A percentile compares a stretch with the other conserved stretches of the same genome.
Conservation (phyloP, 2,888 invertebrate species). For the Trissoscelio sp. region DNA sequence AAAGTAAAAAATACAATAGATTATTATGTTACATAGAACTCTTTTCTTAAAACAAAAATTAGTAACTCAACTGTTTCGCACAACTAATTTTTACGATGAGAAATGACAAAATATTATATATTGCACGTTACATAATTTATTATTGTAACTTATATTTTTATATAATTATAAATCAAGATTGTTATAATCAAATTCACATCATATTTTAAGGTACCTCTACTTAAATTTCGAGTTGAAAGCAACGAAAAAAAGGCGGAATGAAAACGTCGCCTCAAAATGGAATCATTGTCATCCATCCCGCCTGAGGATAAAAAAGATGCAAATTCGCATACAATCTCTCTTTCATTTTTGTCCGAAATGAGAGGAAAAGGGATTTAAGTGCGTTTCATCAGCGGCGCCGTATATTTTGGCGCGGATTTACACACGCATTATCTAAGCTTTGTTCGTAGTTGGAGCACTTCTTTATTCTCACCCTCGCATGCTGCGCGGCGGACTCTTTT, state of each 20-base stretch:
- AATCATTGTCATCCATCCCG: conserved; percentile 47
- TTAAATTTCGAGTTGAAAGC: too few species aligned
- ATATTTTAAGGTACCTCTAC: too few species aligned
- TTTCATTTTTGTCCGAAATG: conserved; percentile 37
- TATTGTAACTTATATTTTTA: conserved; percentile 20
- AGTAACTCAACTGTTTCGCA: too few species aligned
- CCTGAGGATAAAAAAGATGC: conserved; percentile 51
- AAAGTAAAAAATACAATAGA: neutral
- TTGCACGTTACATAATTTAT: conserved; percentile 10
- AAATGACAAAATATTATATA: conserved; percentile 18
- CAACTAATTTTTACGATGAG: neutral
- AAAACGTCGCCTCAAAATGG: conserved; percentile 31
- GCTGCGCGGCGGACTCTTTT: conserved; percentile 56
- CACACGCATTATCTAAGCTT: conserved; percentile 64
- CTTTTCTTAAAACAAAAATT: too few species aligned
- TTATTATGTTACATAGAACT: neutral
- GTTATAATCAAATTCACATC: too few species aligned
- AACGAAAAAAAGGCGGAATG: conserved; percentile 13
- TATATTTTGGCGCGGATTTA: conserved; percentile 59
- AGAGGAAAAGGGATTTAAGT: conserved; percentile 41
- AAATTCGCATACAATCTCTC: conserved; percentile 48
- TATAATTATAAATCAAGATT: too few species aligned
- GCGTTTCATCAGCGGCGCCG: conserved; percentile 59
- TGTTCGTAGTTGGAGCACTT: conserved; percentile 53
- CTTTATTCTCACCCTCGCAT: conserved; percentile 65